A percentile compares a stretch with the other conserved stretches of the same genome.
Evolutionary conservation across 2,797 vertebrate species (phyloP).

Genomic region (Buceros bicornis): DNA sequence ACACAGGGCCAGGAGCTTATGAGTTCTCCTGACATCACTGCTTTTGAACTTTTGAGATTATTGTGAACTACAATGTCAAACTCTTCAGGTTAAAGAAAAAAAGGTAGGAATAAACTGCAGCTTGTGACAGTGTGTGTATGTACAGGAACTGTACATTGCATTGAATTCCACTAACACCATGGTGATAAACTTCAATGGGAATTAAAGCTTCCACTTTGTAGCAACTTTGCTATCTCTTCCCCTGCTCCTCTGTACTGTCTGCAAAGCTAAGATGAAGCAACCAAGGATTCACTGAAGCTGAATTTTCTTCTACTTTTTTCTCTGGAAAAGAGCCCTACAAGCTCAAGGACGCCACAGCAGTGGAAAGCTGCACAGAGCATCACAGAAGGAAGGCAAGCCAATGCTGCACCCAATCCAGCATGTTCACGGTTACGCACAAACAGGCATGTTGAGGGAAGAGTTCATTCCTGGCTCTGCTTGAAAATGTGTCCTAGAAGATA

Average conservation of each 20-base stretch:
- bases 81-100: not conserved
- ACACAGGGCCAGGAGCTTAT: not conserved
- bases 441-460: not conserved
- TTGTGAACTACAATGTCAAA: not conserved
- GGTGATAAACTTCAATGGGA: not conserved
- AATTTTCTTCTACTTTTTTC: not conserved
- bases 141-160: accelerated
- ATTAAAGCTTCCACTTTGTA: not conserved
- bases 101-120: not conserved
- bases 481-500: not conserved
- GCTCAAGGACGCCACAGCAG: not conserved
- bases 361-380: not conserved
- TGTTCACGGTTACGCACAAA: not conserved
- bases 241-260: not conserved
- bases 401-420: accelerated
- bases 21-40: not conserved
- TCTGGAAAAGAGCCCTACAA: not conserved
- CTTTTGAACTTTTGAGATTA: not conserved
- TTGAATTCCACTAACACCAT: not conserved
- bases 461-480: not conserved
- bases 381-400: not conserved
- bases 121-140: not conserved
- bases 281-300: not conserved
- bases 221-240: not conserved
- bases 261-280: not conserved